phyloP scores from a whole-genome alignment of 2,888 invertebrate genomes.

The Drosophila subquinaria region DNA sequence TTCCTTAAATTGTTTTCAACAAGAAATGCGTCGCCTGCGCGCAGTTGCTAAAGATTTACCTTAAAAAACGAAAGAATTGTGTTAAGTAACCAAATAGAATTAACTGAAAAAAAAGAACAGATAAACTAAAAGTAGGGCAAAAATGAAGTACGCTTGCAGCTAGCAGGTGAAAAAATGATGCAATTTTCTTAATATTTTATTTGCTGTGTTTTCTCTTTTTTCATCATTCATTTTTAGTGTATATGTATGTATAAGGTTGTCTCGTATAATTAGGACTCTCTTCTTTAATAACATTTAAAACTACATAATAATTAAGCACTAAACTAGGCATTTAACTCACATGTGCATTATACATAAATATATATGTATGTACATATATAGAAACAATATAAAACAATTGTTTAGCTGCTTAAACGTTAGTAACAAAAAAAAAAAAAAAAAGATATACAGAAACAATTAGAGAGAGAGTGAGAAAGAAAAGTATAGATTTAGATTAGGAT shows the following conservation, averaged over 20 bases:
- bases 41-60: constrained; percentile 45
- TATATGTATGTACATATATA: constrained; percentile 31
- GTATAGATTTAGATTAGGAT: constrained; percentile 8
- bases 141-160: constrained; percentile 48
- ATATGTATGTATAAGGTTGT: constrained; percentile 47
- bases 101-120: background rate
- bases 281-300: constrained; percentile 69
- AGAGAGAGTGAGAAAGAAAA: constrained; percentile 14
- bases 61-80: constrained; percentile 1
- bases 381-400: constrained; percentile 62
- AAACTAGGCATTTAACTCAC: constrained; percentile 61
- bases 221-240: constrained; percentile 9
- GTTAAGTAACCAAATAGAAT: background rate
- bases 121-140: constrained; percentile 17
- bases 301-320: constrained; percentile 79
- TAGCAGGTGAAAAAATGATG: constrained; percentile 33
- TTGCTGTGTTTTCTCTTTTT: constrained; percentile 25
- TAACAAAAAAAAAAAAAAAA: constrained; percentile 61
- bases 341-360: constrained; percentile 33
- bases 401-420: constrained; percentile 69
- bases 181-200: constrained; percentile 48
- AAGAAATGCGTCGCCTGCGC: constrained; percentile 60
- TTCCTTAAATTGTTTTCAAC: constrained; percentile 21
- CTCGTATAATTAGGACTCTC: constrained; percentile 42
- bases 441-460: constrained; percentile 26